Evolutionary conservation across 2,113 vertebrate genomes (phyloP), one percentile per base, ranked within the genome.

Genomic region (Barnardius zonarius): DNA sequence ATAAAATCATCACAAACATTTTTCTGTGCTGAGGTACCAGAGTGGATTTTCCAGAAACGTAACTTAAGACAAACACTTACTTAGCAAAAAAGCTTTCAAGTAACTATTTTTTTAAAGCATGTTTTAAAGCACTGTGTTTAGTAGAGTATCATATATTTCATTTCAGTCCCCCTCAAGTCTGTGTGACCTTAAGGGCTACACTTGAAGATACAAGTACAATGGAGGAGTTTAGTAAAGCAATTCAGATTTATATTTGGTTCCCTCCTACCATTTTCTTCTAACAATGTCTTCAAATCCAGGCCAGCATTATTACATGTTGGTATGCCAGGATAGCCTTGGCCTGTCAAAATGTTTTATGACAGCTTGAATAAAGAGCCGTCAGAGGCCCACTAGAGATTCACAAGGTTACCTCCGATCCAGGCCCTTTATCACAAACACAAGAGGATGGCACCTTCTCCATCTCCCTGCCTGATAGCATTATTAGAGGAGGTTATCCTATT

Each of bases 261-360:
- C 95, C 91, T 98, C 96, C 97, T 97, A 95, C 96, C 57, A 30
- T 97, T 98, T 96, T 96, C 75, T 94, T 97, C 88, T 96, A 97
- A 97, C 97, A 97, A 80, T 93, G 93, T 96, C 96, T 98, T 97
- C 70, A 93, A 96, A 95, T 97, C 79, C 70, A 95, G 86, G 74
- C 94, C 94, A 97, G 93, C 91, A 88, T 90, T 97, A 95, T 97
- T 98, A 97, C 93, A 96, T 6, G 44, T 97, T 97, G 96, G 94
- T 97, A 97, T 98, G 97, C 97, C 95, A 97, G 92, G 95, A 97
- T 95, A 96, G 97, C 94, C 95, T 96, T 97, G 95, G 85, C 95
- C 92, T 98, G 98, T 98, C 98, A 98, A 96, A 98, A 98, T 98
- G 96, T 97, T 98, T 98, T 98, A 97, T 98, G 98, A 98, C 96